Evolutionary conservation across 2,888 invertebrate genomes (phyloP), one percentile per base, ranked within the genome.

Genomic region (Limnephilus rhombicus): DNA sequence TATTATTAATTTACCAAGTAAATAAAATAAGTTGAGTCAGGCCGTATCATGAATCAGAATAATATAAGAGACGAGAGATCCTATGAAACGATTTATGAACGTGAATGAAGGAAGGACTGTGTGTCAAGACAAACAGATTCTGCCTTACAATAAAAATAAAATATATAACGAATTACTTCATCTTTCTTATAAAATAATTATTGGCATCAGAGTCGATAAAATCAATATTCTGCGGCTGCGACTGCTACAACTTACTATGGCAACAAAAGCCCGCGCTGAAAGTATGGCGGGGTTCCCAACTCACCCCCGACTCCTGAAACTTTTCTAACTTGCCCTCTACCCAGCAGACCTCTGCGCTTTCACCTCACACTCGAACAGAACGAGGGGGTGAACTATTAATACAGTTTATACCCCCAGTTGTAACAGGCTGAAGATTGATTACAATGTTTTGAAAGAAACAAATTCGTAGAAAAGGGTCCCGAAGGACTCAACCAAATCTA

Each of bases 371-470:
- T 82, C 34, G 34, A 82, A 82, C 34, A 13, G 34, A 41, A 85
- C 9, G n/a, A 85, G n/a, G 53, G 87, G 68, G 87, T n/a, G 87
- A 86, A 80, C 88, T 89, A 89, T 89, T 68, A 89, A 88, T 88
- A 88, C 80, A 68, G 88, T 86, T 86, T 13, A 45, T 80, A 37
- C 68, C 68, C 85, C 24, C n/a, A 34, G 80, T 37, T 9, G 68
- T 24, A 87, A 53, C 87, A 18, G 53, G 12, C 88, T 31, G 80
- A 89, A 89, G 88, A 89, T 89, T 89, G 88, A 89, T 89, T 89
- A 89, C 88, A 13, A 89, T 89, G 88, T 89, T 89, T 89, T 89
- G 80, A 80, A 80, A 80, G 88, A 89, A 89, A 89, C 88, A 89
- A 89, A 89, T 89, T 89, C 88, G 31, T 80, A 5, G 80, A 24